Evolutionary conservation across 2,888 invertebrate species (phyloP).

Genomic region (Meliscaeva auricollis): DNA sequence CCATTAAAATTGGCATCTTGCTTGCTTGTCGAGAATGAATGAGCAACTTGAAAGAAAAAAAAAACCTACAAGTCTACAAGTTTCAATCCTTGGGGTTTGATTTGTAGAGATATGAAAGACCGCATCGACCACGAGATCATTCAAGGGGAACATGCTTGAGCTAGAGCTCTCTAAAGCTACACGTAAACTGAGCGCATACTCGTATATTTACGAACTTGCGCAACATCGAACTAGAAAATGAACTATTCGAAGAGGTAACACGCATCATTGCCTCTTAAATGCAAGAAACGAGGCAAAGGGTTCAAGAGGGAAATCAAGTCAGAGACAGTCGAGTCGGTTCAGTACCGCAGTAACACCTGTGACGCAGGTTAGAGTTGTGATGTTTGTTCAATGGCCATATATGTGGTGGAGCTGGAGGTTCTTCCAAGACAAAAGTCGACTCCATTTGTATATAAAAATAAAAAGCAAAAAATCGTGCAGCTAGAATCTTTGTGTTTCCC

Average conservation of each 20-base stretch:
- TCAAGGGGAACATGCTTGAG: constrained; percentile 60
- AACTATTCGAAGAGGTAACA: constrained; percentile 43
- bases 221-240: constrained; percentile 28
- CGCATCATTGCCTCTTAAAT: constrained; percentile 43
- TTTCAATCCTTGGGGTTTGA: constrained; percentile 57
- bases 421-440: constrained; percentile 41
- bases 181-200: no score
- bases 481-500: constrained; percentile 30
- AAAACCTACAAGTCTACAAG: constrained; percentile 35
- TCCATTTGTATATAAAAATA: constrained; percentile 15
- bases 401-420: constrained; percentile 23
- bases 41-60: constrained; percentile 18
- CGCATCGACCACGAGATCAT: constrained; percentile 43
- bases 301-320: not conserved
- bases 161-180: not conserved
- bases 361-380: constrained; percentile 44
- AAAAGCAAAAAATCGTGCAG: constrained; percentile 40
- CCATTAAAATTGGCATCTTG: constrained; percentile 57
- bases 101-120: constrained; percentile 54
- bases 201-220: not conserved
- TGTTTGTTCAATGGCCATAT: constrained; percentile 58
- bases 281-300: not conserved
- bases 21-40: constrained; percentile 40
- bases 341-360: constrained; percentile 57
- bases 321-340: not conserved